Evolutionary conservation across 1,140 invertebrate genomes (phyloP), one percentile per base, ranked within the genome.

Genomic region (Bombus affinis): DNA sequence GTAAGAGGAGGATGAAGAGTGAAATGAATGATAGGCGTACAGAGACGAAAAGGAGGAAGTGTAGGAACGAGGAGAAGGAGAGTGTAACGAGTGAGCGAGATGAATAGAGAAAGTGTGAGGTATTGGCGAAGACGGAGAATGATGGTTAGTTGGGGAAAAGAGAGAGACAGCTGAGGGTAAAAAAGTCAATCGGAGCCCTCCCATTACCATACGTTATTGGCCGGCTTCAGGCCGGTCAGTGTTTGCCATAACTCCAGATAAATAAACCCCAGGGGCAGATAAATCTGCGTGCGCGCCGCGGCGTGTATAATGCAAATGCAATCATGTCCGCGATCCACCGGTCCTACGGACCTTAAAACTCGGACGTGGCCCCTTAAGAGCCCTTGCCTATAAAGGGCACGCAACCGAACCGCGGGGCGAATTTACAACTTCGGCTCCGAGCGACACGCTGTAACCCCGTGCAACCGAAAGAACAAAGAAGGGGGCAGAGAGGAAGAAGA

Each of bases 231-330:
- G 88, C 89, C 90, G 90, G 89, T 92, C 93, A 90, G 88, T 94
- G 93, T 94, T 93, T 94, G 93, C 93, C 92, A 93, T 93, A 94
- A 93, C 93, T 93, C 92, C 89, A 93, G 93, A 93, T 93, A 93
- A 93, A 93, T 93, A 93, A 94, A 93, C 90, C 91, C 89, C 88
- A 89, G 93, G 89, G 89, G 86, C 90, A 92, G 92, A 93, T 93
- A 93, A 94, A 93, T 94, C 91, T 92, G 91, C 91, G 92, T 91
- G 85, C 86, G 85, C 89, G 92, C 91, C 91, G 92, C 91, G 78
- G 92, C 91, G 89, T 94, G 93, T 93, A 93, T 93, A 93, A 94
- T 93, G 93, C 92, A 93, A 94, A 94, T 94, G 93, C 93, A 93
- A 93, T 94, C 93, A 93, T 94, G 93, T 93, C 91, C 92, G 91